Conservation (phyloP, 2,797 vertebrate species). For the Myoxocephalus aenaeus region DNA sequence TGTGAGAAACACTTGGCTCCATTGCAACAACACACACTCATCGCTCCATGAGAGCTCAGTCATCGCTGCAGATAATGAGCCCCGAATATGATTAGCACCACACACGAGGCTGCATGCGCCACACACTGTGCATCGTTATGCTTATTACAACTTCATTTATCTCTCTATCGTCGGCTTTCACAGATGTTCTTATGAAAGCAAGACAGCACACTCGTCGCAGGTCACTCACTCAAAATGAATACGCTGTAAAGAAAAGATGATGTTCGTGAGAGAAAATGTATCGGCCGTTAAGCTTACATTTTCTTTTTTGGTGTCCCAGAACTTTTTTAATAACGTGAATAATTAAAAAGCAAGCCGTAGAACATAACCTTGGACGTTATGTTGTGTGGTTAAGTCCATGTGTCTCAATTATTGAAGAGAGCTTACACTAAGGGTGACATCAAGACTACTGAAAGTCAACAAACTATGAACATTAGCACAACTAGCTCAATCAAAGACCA, state of each 20-base stretch:
- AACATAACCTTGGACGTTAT: not conserved
- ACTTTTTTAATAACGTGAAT: not conserved
- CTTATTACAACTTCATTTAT: conserved; percentile 28
- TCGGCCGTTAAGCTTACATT: not conserved
- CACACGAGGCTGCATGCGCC: conserved; percentile 15
- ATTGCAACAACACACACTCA: conserved; percentile 38
- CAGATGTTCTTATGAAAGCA: conserved; percentile 4
- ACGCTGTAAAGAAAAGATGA: not conserved
- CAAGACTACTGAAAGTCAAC: too few species aligned
- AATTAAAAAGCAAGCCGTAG: not conserved
- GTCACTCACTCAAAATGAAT: conserved; percentile 1
- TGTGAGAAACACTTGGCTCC: conserved; percentile 50
- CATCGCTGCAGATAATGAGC: conserved; percentile 63
- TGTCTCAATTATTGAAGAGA: not conserved
- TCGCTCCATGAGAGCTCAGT: conserved; percentile 37
- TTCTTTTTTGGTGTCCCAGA: not conserved
- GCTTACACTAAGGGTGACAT: too few species aligned
- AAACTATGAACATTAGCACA: too few species aligned
- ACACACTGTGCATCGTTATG: conserved; percentile 7
- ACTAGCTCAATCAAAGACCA: too few species aligned
- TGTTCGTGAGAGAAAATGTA: not conserved
- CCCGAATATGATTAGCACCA: conserved; percentile 51
- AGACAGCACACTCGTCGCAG: not conserved
- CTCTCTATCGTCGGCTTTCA: conserved; percentile 7
- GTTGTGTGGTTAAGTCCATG: not conserved